Evolutionary conservation across 2,113 vertebrate species (phyloP).

Genomic region (Microtus oregoni): DNA sequence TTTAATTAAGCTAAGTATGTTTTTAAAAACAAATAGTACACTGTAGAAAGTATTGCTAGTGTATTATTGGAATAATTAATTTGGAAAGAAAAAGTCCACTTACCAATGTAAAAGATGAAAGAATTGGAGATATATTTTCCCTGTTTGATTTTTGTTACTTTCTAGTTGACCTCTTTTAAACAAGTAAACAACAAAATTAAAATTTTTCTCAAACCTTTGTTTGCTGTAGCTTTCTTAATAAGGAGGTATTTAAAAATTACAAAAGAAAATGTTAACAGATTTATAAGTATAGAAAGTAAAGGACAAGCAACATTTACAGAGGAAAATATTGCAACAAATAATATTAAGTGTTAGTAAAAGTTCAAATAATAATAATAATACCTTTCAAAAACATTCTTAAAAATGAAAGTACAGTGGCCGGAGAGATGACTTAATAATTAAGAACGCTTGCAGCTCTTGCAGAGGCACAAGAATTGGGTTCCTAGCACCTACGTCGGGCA

Average conservation of each 20-base stretch:
- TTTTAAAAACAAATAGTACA: slow-evolving; percentile 13
- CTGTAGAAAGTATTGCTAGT: slow-evolving; percentile 4
- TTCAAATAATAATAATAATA: slow-evolving; percentile 1
- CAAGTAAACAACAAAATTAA: slow-evolving; percentile 8
- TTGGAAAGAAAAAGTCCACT: slow-evolving; percentile 22
- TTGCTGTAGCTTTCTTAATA: neutral
- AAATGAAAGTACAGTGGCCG: neutral
- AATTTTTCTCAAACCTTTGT: slow-evolving; percentile 7
- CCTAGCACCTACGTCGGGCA: neutral
- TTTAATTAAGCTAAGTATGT: slow-evolving; percentile 54
- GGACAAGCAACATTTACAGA: neutral
- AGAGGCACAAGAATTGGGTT: neutral
- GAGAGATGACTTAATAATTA: neutral
- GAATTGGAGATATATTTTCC: slow-evolving; percentile 20
- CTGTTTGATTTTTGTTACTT: neutral
- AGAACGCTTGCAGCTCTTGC: neutral
- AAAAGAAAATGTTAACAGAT: neutral
- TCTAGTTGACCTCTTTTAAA: neutral
- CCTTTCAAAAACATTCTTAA: neutral
- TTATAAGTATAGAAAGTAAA: slow-evolving; percentile 29
- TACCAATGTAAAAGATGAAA: slow-evolving; percentile 43
- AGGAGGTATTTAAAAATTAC: slow-evolving; percentile 29
- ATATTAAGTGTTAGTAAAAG: neutral
- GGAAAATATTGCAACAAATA: slow-evolving; percentile 50
- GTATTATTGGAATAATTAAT: slow-evolving; percentile 39